Evolutionary conservation across 2,888 invertebrate species (phyloP).

Genomic region (Arge pagana): DNA sequence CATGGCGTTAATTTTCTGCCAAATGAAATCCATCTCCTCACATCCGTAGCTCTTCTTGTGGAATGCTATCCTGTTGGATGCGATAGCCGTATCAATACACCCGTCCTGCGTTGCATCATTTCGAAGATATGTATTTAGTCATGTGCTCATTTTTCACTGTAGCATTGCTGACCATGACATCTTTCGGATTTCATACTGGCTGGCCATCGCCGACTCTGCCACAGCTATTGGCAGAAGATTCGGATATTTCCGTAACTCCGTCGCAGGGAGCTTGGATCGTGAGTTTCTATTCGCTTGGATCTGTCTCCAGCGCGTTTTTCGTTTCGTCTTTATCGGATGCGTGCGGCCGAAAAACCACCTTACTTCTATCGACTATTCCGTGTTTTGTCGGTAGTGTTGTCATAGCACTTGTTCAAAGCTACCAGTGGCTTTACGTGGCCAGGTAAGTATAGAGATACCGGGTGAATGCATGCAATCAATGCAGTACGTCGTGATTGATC

Average conservation of each 20-base stretch:
- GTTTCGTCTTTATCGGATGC: conserved; percentile 24
- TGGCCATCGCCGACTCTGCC: conserved; percentile 28
- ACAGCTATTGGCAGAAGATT: neutral
- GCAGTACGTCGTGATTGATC: too few species aligned
- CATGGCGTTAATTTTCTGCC: too few species aligned
- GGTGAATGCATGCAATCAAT: too few species aligned
- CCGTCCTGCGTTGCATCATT: too few species aligned
- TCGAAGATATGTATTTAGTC: too few species aligned
- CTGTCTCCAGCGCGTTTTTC: conserved; percentile 30
- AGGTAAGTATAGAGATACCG: conserved; percentile 16
- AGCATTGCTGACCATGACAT: conserved; percentile 25
- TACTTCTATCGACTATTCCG: conserved; percentile 22
- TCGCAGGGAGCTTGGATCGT: conserved; percentile 29
- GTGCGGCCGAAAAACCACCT: conserved; percentile 35
- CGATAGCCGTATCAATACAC: too few species aligned
- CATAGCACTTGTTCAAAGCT: conserved; percentile 22
- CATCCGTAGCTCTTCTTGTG: too few species aligned
- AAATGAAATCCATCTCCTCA: too few species aligned
- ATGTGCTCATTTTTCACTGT: neutral
- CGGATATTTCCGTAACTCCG: conserved; percentile 20
- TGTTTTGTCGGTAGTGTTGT: conserved; percentile 28
- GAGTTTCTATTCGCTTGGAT: conserved; percentile 24
- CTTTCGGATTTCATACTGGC: conserved; percentile 20
- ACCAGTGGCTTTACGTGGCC: conserved; percentile 25
- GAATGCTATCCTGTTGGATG: too few species aligned